Evolutionary conservation across 2,113 vertebrate genomes (phyloP), one percentile per base, ranked within the genome.

Genomic region (Melanocharis versteri): DNA sequence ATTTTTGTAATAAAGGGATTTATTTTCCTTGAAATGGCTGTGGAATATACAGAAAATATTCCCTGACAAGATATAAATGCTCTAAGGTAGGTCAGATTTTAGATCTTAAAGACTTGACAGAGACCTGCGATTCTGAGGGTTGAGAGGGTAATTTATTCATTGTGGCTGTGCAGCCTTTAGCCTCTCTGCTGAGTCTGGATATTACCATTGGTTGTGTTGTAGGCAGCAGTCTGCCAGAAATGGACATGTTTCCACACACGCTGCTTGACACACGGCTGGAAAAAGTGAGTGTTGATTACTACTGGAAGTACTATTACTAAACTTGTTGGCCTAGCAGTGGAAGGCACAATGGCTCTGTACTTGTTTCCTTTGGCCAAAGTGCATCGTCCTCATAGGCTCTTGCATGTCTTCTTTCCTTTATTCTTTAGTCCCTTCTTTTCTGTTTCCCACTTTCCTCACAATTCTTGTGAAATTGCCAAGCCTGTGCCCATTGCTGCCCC

Each of bases 11-110:
- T 68, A 2, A 62, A 87, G 3, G 51, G 2, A 47, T 83, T 50
- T 44, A 7, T 94, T 87, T 94, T 79, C 15, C 50, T 87, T 93
- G 22, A 76, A 91, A 69, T 69, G 45, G 35, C 35, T 48, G 19
- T 82, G 89, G 51, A 78, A 71, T 78, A 78, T 71, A 89, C 12
- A 40, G 35, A 62, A 54, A 0, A 2, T 60, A 45, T 51, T 89
- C 89, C 73, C 65, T 85, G 51, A 35, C n/a, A 95, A 89, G 64
- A 33, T 94, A 21, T 89, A 75, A 92, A 85, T 68, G 57, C 58
- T 93, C 82, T 85, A 61, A 87, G 78, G 56, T 33, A 65, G 58
- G 66, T 91, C 61, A 80, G 39, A 93, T 87, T 93, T 93, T 83
- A 77, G 71, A 58, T 83, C 57, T 79, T 68, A 96, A 76, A 65